A percentile compares a stretch with the other conserved stretches of the same genome.
These are phyloP conservation scores for Furcifer pardalis DNA, from an alignment of 2,797 vertebrate species.

Conservation along the genomic window DNA sequence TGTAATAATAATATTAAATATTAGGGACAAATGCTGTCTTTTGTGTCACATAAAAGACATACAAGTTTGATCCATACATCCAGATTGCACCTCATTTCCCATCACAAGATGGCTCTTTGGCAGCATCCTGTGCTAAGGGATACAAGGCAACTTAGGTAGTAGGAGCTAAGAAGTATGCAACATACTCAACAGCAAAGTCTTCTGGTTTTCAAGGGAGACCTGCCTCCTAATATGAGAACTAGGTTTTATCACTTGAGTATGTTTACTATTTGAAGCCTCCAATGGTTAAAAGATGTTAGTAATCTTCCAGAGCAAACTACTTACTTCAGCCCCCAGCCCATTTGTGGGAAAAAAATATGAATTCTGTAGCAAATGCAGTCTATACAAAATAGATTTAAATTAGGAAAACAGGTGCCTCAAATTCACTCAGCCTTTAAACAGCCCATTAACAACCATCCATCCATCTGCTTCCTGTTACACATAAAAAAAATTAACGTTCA, in stretches of 20 bases:
- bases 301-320: constrained; percentile 8
- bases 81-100: neutral
- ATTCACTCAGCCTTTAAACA: constrained; percentile 75
- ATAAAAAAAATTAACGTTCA: constrained; percentile 72
- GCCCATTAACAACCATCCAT: constrained; percentile 77
- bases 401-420: constrained; percentile 75
- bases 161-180: neutral
- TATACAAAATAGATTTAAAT: constrained; percentile 64
- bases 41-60: too few relatives aligned
- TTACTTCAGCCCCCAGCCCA: constrained; percentile 11
- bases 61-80: too few relatives aligned
- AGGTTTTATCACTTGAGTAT: neutral
- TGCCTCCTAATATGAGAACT: neutral
- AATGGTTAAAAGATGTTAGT: neutral
- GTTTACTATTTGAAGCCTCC: neutral
- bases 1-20: too few relatives aligned
- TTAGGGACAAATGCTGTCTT: too few relatives aligned
- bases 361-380: constrained; percentile 27
- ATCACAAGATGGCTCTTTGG: neutral
- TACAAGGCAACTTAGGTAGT: neutral
- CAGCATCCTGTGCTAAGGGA: neutral
- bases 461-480: constrained; percentile 82
- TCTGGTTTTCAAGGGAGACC: neutral
- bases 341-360: constrained; percentile 45
- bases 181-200: neutral